A percentile compares a stretch with the other conserved stretches of the same genome.
phyloP scores from a whole-genome alignment of 2,888 invertebrate genomes.

The Thymelicus sylvestris region DNA sequence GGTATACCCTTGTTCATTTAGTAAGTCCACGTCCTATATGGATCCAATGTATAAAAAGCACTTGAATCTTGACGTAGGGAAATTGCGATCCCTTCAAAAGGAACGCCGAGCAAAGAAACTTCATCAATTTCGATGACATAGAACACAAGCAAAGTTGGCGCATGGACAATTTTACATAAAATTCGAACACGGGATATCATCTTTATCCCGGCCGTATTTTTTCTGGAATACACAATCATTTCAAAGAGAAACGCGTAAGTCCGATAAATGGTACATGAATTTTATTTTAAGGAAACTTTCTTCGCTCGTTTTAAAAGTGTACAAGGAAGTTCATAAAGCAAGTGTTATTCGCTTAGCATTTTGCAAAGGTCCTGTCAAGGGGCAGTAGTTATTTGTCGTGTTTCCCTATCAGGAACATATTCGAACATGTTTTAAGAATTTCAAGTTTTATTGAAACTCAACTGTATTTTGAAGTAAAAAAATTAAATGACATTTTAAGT shows the following conservation, averaged over 20 bases:
- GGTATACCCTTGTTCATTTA: constrained; percentile 42
- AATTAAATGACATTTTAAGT: too few species aligned
- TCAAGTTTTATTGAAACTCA: too few species aligned
- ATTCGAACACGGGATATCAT: background rate
- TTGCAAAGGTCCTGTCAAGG: too few species aligned
- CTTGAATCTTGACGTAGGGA: constrained; percentile 53
- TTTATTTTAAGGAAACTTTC: background rate
- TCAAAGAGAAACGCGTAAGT: background rate
- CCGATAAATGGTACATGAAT: background rate
- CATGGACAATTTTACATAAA: constrained; percentile 10
- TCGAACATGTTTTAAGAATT: too few species aligned
- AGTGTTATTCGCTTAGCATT: too few species aligned
- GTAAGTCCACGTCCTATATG: constrained; percentile 46
- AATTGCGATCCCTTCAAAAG: constrained; percentile 56
- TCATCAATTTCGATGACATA: constrained; percentile 41
- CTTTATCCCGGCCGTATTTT: background rate
- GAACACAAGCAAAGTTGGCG: constrained; percentile 21
- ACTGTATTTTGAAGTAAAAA: too few species aligned
- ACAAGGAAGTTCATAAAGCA: too few species aligned
- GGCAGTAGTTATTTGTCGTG: too few species aligned
- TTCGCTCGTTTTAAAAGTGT: background rate
- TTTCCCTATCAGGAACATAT: too few species aligned
- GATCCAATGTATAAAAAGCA: constrained; percentile 55
- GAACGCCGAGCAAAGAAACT: constrained; percentile 41
- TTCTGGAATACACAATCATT: background rate